Evolutionary conservation across 2,888 invertebrate genomes (phyloP), one percentile per base, ranked within the genome.

Genomic region (Spisula solida): DNA sequence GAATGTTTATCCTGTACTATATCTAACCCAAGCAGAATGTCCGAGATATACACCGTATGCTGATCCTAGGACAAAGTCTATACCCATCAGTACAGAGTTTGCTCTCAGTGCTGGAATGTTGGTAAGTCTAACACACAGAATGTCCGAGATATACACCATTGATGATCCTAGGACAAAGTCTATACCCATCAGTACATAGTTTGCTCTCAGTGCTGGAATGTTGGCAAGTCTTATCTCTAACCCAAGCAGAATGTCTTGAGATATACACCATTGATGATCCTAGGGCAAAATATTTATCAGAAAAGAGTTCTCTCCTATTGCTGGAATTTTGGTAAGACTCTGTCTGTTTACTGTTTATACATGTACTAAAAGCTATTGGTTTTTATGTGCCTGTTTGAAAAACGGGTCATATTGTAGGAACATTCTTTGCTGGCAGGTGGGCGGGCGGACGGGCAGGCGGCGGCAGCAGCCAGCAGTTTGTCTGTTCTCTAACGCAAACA

Each of bases 1-100:
- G 97, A 99, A 99, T 97, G 98, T 98, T 95, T 99, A 98, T 97
- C 99, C 99, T 0, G 98, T 99, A 16, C 98, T 99, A 97, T 99
- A 99, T 96, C 97, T 99, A 90, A 99, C 99, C 10, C 98, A 98
- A 94, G 98, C 98, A 0, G 97, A 97, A 12, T 98, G 98, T 0
- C 97, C 96, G 14, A 97, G 97, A 93, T 99, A 98, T 96, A 97
- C 98, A 84, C 97, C 98, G 60, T 99, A 98, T 96, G 97, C 98
- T 92, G 99, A 99, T 97, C 98, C 98, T 0, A 97, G 99, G 66
- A 98, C 99, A 94, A 98, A 98, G 95, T 97, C 98, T 0, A 98
- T 99, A 93, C 98, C 98, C 81, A 98, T 98, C 94, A 99, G 98
- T 0, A 98, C 98, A 70, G 98, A 98, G 95, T 98, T 98, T 96